These are phyloP conservation scores for Catalaphyllia jardinei DNA, from an alignment of 64 coral and sea anemone genomes.

Conservation along the genomic window DNA sequence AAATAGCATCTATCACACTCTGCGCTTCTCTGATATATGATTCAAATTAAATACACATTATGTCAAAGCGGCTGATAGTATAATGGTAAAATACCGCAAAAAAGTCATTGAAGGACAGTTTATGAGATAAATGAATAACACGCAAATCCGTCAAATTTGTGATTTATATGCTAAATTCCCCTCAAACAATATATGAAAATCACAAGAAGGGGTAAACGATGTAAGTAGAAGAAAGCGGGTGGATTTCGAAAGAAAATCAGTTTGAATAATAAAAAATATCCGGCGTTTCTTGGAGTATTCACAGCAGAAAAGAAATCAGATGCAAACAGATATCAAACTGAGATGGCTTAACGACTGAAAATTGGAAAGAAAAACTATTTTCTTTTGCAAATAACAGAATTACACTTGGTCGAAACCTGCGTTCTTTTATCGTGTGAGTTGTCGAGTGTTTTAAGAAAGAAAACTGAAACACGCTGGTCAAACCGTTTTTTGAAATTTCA, in stretches of 20 bases:
- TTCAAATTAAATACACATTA: background rate
- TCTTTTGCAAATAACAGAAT: background rate
- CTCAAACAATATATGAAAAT: background rate
- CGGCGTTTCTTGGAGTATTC: background rate
- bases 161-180: conserved; percentile 6
- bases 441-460: too few relatives aligned
- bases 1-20: too few relatives aligned
- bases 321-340: conserved; percentile 2
- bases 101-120: background rate
- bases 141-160: background rate
- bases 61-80: background rate
- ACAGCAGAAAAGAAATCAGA: background rate
- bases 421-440: too few relatives aligned
- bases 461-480: too few relatives aligned
- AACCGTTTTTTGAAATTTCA: background rate
- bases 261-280: background rate
- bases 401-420: background rate
- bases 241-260: background rate
- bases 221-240: background rate
- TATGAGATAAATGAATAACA: background rate
- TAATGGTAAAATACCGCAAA: background rate
- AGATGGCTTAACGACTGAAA: background rate
- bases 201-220: background rate
- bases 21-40: too few relatives aligned
- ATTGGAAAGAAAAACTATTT: background rate